Evolutionary conservation across 2,797 vertebrate species (phyloP), one percentile per base, ranked within the genome.

Genomic region (Remorina albescens): DNA sequence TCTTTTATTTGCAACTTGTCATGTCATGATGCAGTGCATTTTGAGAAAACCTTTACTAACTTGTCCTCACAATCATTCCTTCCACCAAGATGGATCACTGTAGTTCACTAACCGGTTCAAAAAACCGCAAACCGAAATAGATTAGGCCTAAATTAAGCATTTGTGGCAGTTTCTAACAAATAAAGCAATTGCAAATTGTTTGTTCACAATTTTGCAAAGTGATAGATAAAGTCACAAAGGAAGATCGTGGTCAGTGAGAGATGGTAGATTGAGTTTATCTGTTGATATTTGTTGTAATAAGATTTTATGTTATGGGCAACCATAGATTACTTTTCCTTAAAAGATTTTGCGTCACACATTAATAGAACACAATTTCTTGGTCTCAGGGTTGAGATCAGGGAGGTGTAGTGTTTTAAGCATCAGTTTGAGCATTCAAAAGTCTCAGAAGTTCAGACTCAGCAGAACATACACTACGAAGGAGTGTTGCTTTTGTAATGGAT

Each of bases 401-500:
- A 53, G 44, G 4, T 6, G 0, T 1, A 30, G 2, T 2, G 8
- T 44, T 0, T 30, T 51, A 34, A 57, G 44, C 49, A 44, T 23
- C 36, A 58, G 11, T 41, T 16, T 46, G 18, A 34, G 6, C 62
- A 11, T n/a, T 15, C n/a, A n/a, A n/a, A n/a, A n/a, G n/a, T n/a
- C n/a, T n/a, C n/a, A n/a, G 26, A 34, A 42, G 19, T 57, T 46
- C 55, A 50, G 47, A 39, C 25, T 26, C 66, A 71, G 61, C 58
- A 42, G 58, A 16, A 49, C 39, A 55, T 26, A 75, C 60, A 53
- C 15, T 42, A 21, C 60, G 16, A 53, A 26, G 32, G 0, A 23
- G 36, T 81, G 25, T 73, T 25, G 36, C 25, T 76, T 47, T 37
- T 25, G 30, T 28, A 55, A 82, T 87, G 41, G 25, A 72, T 77